phyloP scores from a whole-genome alignment of 2,113 vertebrate genomes.

The Melanotaenia duboulayi region DNA sequence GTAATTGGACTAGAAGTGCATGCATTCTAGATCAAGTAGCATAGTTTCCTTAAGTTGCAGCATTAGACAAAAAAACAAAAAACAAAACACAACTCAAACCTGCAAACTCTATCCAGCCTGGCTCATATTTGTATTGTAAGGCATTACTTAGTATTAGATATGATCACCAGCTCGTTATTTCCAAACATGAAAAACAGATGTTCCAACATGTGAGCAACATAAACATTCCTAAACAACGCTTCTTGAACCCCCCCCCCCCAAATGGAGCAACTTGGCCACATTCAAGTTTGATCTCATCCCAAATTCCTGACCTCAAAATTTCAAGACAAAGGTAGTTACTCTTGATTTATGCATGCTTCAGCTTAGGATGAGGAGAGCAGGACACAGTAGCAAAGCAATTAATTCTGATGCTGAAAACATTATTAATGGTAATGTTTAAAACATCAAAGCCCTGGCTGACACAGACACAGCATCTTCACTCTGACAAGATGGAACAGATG shows the following conservation, averaged over 20 bases:
- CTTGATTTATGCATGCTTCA: conserved; percentile 76
- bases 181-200: background rate
- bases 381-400: conserved; percentile 75
- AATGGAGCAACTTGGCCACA: conserved; percentile 34
- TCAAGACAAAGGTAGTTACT: conserved; percentile 77
- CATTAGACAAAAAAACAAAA: conserved; percentile 9
- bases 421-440: conserved; percentile 82
- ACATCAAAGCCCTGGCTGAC: conserved; percentile 77
- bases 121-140: background rate
- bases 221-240: conserved; percentile 15
- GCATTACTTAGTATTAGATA: conserved; percentile 8
- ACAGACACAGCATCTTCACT: conserved; percentile 71
- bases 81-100: conserved; percentile 12
- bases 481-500: conserved; percentile 76
- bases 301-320: conserved; percentile 74
- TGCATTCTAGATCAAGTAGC: conserved; percentile 21
- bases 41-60: conserved; percentile 28
- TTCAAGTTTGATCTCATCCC: conserved; percentile 57
- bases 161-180: conserved; percentile 6
- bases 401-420: conserved; percentile 79
- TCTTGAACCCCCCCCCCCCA: conserved; percentile 12
- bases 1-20: conserved; percentile 54
- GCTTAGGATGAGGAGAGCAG: conserved; percentile 70
- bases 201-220: background rate
- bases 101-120: background rate